phyloP scores from a whole-genome alignment of 2,888 invertebrate species.

The Drosophila heteroneura region DNA sequence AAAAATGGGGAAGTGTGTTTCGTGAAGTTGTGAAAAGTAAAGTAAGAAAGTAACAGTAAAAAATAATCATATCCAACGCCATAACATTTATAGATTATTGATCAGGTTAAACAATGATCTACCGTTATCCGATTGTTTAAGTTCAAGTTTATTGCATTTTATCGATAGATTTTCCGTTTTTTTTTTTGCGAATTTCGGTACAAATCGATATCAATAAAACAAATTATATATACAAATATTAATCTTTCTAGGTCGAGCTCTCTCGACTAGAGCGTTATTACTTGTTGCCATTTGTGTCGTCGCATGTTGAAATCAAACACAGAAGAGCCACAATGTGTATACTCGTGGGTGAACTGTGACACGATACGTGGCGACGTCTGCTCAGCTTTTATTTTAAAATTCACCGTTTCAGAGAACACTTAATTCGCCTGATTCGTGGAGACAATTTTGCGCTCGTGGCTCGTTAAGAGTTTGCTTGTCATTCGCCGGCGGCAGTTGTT shows the following conservation, averaged over 20 bases:
- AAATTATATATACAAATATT: background rate
- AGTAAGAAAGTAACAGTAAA: background rate
- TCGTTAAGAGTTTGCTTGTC: constrained; percentile 35
- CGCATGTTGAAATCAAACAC: background rate
- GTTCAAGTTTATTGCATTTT: background rate
- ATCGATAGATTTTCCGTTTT: background rate
- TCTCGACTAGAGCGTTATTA: background rate
- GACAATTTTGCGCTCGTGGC: constrained; percentile 23
- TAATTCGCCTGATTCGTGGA: constrained; percentile 7
- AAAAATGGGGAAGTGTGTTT: background rate
- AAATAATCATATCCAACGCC: background rate
- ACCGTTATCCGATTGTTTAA: background rate
- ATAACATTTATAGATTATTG: background rate
- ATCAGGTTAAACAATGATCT: background rate
- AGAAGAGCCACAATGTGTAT: background rate
- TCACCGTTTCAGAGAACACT: background rate
- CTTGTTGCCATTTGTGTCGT: background rate
- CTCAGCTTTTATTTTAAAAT: constrained; percentile 8
- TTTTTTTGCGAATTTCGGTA: background rate
- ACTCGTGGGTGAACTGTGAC: constrained; percentile 20
- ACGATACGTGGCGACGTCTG: background rate
- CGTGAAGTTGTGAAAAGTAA: background rate
- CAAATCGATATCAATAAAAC: background rate
- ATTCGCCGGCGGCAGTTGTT: constrained; percentile 17
- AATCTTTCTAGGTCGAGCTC: background rate